Evolutionary conservation across 1,140 invertebrate genomes (phyloP), one percentile per base, ranked within the genome.

Genomic region (Probaryconus sp.): DNA sequence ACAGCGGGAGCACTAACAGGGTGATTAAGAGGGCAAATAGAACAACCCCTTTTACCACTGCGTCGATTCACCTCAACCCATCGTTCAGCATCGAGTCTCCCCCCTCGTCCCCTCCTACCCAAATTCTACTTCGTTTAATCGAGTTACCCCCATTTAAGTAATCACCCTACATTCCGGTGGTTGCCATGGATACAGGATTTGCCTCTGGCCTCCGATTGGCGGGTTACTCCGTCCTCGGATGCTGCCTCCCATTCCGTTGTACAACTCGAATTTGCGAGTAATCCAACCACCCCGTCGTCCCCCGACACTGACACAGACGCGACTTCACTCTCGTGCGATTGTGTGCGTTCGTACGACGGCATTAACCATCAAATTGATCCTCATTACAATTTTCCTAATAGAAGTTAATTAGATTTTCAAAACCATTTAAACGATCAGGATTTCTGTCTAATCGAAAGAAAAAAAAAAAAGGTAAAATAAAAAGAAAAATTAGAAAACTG

Each of bases 141-240:
- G 80, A 83, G 81, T 83, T 81, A 81, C 78, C 75, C 83, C 78
- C 82, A 72, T 76, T 84, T 84, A 82, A 75, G 70, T 83, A 84
- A 84, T 83, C 81, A 79, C 67, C 80, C 79, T 79, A 75, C 71
- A 65, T 61, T 79, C 77, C 48, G 42, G 60, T 50, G 74, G 85
- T 87, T 78, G 58, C 80, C 82, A 84, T 84, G 79, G 82, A 71
- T 68, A 82, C 83, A 69, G 56, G 76, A 68, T 64, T 58, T 58
- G 61, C 60, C 18, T 55, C 61, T 35, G 33, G 30, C 40, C 58
- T 67, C 50, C 72, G 74, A 78, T 76, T 76, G 76, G 72, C 56
- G 64, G 45, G 18, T 48, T 56, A 50, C 73, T 48, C 60, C 65
- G 58, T 73, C 55, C 76, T 48, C 47, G 61, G 67, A 77, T 72